Percentiles rank a stretch among this genome's conserved stretches.
phyloP scores from a whole-genome alignment of 2,888 invertebrate species.

The Cactoblastis cactorum region DNA sequence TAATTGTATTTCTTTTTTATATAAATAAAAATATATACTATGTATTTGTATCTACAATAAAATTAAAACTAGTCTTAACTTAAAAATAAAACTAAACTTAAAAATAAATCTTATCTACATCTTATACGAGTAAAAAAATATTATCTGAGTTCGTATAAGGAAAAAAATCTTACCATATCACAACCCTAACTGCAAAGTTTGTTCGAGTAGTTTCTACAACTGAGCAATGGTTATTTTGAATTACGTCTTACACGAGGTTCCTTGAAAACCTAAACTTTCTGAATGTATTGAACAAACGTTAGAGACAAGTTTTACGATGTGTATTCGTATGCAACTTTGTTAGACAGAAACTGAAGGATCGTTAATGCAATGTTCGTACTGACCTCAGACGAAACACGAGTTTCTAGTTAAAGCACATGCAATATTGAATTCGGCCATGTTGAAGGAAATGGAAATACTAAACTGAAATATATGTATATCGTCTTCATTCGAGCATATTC shows the following conservation, averaged over 20 bases:
- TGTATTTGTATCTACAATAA: too few relatives aligned
- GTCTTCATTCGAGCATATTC: too few relatives aligned
- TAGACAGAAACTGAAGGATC: not conserved
- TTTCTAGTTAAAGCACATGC: not conserved
- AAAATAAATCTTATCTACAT: too few relatives aligned
- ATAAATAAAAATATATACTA: too few relatives aligned
- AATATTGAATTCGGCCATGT: not conserved
- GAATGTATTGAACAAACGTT: not conserved
- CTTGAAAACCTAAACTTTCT: not conserved
- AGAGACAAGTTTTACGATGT: not conserved
- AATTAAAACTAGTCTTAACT: too few relatives aligned
- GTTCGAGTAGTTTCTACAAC: slow-evolving; percentile 10
- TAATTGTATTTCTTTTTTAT: too few relatives aligned
- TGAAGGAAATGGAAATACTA: not conserved
- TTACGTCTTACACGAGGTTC: not conserved
- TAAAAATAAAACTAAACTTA: too few relatives aligned
- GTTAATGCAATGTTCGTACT: not conserved
- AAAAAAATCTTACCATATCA: not conserved
- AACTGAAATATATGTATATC: not conserved
- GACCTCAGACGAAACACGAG: not conserved
- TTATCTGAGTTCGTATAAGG: too few relatives aligned
- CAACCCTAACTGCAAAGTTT: not conserved
- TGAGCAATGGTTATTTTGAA: not conserved
- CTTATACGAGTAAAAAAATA: too few relatives aligned
- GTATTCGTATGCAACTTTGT: not conserved